Evolutionary conservation across 64 coral and sea anemone genomes (phyloP), one percentile per base, ranked within the genome.

Genomic region (Montipora cactus): DNA sequence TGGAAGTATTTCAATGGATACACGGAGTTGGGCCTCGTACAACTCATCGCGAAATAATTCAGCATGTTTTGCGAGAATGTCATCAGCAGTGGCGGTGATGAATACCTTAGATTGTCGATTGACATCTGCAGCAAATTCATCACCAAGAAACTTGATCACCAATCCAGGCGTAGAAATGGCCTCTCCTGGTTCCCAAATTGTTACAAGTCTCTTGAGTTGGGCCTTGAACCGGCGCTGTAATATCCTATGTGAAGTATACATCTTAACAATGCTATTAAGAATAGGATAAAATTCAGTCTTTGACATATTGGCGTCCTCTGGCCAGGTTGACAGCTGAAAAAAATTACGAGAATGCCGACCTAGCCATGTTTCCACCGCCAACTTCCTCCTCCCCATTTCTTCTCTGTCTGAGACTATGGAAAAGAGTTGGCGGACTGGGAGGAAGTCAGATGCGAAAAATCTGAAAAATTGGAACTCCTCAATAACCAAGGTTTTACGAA

Each of bases 121-220:
- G 28, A 44, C 44, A 44, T 80, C 74, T 20, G 79, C 87, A 25
- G 79, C 49, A 22, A 90, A 23, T 49, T 94, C 93, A 61, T 94
- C 93, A 5, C 93, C 93, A 69, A 94, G 74, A 19, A 94, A 84
- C 67, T 94, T 94, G 53, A 94, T 75, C 16, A 46, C 77, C 15
- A 74, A 49, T 5, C 55, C 25, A 28, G 71, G 21, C 25, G 52
- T 44, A 13, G 14, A 51, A 51, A 11, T 76, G 3, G 23, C 25
- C 49, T 18, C 61, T 55, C 68, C 69, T 3, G 52, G 52, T 55
- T 9, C 52, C 9, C 2, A 7, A 28, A 28, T 28, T 7, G 52
- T 55, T 55, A 74, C 22, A 22, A 9, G 25, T 22, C 59, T 82
- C 22, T 16, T 21, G 6, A 82, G 79, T 16, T 25, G 28, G 20